These are phyloP conservation scores for Eurystomus glaucurus DNA, from an alignment of 2,797 vertebrate species.

Conservation along the genomic window DNA sequence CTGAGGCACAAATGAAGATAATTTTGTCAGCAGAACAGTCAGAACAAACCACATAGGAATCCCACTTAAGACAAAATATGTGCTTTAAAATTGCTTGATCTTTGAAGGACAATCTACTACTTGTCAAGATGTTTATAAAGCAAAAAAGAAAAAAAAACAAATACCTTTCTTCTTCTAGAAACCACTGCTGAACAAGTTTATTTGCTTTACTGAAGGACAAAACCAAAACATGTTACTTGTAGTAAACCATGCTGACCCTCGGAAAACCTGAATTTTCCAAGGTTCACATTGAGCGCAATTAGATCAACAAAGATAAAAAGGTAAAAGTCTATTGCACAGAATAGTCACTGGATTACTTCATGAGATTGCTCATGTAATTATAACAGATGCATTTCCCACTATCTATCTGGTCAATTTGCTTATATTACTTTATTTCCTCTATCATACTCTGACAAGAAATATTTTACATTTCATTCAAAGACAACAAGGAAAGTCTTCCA, in stretches of 20 bases:
- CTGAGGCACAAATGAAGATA: background rate
- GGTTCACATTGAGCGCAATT: background rate
- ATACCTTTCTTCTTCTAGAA: background rate
- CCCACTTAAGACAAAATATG: background rate
- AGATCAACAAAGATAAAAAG: background rate
- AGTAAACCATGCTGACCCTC: background rate
- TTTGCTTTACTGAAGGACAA: slow-evolving; percentile 14
- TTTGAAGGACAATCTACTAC: background rate
- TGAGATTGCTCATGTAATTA: background rate
- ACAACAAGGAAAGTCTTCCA: background rate
- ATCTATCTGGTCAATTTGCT: background rate
- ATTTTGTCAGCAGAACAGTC: background rate
- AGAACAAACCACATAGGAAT: background rate
- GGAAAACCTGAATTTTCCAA: background rate
- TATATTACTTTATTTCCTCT: background rate
- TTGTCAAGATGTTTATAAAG: background rate
- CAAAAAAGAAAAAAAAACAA: background rate
- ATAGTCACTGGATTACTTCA: background rate
- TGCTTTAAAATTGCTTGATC: background rate
- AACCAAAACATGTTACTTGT: background rate
- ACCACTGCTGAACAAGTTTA: background rate
- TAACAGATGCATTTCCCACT: background rate
- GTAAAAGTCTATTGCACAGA: background rate
- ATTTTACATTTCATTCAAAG: slow-evolving; percentile 9
- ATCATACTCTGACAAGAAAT: background rate